Base-by-base conservation (phyloP, 1,140 invertebrate genomes). In the Elymnias hypermnestra region DNA sequence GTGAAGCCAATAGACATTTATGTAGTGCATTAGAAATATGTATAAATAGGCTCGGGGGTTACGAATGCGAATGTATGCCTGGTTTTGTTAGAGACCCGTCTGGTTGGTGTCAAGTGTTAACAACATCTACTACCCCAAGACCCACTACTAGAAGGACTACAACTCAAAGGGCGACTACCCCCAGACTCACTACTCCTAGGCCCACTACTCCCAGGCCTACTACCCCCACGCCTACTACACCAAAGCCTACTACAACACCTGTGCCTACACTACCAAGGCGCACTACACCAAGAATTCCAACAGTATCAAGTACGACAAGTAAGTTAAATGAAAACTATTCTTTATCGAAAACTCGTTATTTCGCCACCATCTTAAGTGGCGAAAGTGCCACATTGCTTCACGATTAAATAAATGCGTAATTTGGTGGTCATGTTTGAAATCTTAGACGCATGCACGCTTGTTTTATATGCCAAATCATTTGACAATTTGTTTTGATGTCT, bases 21-120 rank as follows among this genome's bases (percentile, higher is more conserved):
- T 99, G 98, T 69, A 77, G 89, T 14, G 90, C 90, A 0, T 63
- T 88, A 0, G 98, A 94, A 61, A 85, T 90, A 2, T 99, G 98
- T 70, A 88, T 90, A 41, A 99, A 99, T 65, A 94, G 52, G 8
- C 59, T 64, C 0, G 89, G 88, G 3, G 73, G 79, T 0, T 89
- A 88, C 33, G 67, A 52, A 29, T 90, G 89, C 35, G 66, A 85
- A 12, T 89, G 89, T 72, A 76, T 84, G 3, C 54, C 82, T 0
- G 67, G 87, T 4, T 87, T 83, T 37, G 33, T 43, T 2, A 63
- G 81, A 36, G 72, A 84, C 12, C 18, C 38, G 0, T 63, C 60
- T 5, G 77, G 74, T 5, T 75, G 69, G 57, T 87, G 85, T n/a
- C n/a, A n/a, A n/a, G 53, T 29, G 10, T 9, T 13, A 9, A 29